Conservation (phyloP, 2,797 vertebrate genomes). For the Cossypha niveicapilla region DNA sequence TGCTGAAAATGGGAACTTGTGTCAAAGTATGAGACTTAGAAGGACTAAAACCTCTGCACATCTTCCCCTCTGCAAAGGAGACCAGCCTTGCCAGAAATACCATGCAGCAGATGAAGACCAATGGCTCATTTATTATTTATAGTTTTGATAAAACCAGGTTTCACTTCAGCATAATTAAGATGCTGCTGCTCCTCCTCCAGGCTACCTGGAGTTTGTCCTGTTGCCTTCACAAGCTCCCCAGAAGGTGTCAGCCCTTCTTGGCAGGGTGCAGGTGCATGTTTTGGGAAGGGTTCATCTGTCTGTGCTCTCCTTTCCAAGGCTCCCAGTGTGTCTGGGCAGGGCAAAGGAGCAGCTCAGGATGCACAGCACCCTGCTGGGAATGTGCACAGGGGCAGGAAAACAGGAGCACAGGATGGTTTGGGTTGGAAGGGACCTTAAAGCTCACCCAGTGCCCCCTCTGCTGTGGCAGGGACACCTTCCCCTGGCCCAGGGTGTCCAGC, state of each 20-base stretch:
- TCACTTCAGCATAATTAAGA: neutral
- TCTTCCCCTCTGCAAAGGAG: neutral
- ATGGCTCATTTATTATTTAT: neutral
- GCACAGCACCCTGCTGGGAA: neutral
- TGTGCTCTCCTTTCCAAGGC: neutral
- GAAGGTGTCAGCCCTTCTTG: neutral
- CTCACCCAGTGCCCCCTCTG: neutral
- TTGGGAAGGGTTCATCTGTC: neutral
- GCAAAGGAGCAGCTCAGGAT: neutral
- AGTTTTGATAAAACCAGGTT: neutral
- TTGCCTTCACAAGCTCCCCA: neutral
- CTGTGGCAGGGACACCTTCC: neutral
- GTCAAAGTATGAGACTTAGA: neutral
- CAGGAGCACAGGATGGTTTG: neutral
- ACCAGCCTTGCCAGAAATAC: neutral
- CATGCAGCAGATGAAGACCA: neutral
- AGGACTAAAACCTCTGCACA: neutral
- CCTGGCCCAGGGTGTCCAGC: fast-evolving
- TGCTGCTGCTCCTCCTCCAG: neutral
- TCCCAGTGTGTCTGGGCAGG: neutral
- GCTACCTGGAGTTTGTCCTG: neutral
- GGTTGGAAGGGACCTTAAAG: neutral
- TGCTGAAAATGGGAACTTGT: neutral
- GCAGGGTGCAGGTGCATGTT: neutral
- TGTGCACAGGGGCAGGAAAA: neutral